Base-by-base conservation (phyloP, 2,113 vertebrate species). In the Xiphophorus couchianus region DNA sequence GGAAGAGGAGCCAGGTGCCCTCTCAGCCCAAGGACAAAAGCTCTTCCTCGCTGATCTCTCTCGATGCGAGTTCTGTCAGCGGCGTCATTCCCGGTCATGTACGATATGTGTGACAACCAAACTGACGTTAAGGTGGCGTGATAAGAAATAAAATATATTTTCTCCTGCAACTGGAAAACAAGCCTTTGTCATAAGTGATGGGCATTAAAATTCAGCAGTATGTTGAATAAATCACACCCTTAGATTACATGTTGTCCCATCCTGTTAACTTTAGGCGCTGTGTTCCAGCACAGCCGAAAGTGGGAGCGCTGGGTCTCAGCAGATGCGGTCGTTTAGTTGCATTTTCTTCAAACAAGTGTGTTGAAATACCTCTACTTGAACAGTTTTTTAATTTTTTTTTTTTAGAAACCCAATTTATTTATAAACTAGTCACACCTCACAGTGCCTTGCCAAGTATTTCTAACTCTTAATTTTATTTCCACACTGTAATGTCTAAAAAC, bases 21-120 rank as follows among this genome's bases (percentile, higher is more conserved):
- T 92, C 83, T 86, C 89, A 88, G 84, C 91, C 90, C 93, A 94
- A 94, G 93, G 92, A 94, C 94, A 93, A 93, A 94, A 91, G 90
- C 92, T 86, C 89, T 92, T 92, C 90, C 87, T 85, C 79, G 84
- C 88, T 91, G 92, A 92, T 92, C 92, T 81, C 84, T 83, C 81
- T 77, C 74, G 27, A 75, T 66, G 72, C 66, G 44, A 75, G 60
- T 61, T 85, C 92, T 91, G 90, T 93, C 91, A 92, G 78, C 22
- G 63, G 84, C 77, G 82, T 90, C 92, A 91, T 76, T 81, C 82
- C 80, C 67, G 85, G 65, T 89, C 80, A 74, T 87, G 88, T 84
- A 77, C 71, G 78, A 87, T 86, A 86, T 54, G 83, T 77, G 78
- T 86, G 86, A 88, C 72, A 68, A 85, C 70, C 64, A 69, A 11